Base-by-base conservation (phyloP, 2,113 vertebrate species). In the Aphyosemion australe region DNA sequence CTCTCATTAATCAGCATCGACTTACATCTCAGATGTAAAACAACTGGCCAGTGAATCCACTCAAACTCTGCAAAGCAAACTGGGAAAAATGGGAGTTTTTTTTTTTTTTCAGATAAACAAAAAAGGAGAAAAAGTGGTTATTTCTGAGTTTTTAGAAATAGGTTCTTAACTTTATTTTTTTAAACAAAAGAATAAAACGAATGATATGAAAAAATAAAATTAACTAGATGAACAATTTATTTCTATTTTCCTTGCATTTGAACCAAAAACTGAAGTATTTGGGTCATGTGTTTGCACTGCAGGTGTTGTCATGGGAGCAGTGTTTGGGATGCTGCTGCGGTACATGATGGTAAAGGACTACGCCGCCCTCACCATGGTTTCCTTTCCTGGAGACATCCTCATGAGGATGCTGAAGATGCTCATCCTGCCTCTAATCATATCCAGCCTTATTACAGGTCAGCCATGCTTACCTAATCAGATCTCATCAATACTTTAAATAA, bases 401-500 rank as follows among this genome's bases (percentile, higher is more conserved):
- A 94, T 95, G 94, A 92, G 94, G 75, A 94, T 94, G 94, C 80
- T 94, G 60, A 95, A 94, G 85, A 95, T 95, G 94, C 89, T 94
- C 63, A 94, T 95, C 74, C 87, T 94, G 64, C 94, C 94, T 13
- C 91, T 94, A 1, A 93, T 95, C 86, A 94, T 94, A 68, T 95
- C 94, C 85, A 95, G 94, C 66, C 92, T 95, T 12, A 94, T 95
- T 79, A 93, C 94, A 84, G 94, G 94, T 94, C 10, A 21, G 77
- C 2, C 15, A 3, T 5, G 2, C 48, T 47, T 37, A 37, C 34
- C 9, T 1, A 37, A 7, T 37, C 34, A 37, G 34, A 37, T 5
- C 26, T 26, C 26, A 26, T 26, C 26, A 26, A 26, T 26, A 26
- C 26, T 26, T 26, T 26, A 5, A 26, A 2, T 26, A 26, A 5